Conservation (phyloP, 2,113 vertebrate genomes). For the Natator depressus region DNA sequence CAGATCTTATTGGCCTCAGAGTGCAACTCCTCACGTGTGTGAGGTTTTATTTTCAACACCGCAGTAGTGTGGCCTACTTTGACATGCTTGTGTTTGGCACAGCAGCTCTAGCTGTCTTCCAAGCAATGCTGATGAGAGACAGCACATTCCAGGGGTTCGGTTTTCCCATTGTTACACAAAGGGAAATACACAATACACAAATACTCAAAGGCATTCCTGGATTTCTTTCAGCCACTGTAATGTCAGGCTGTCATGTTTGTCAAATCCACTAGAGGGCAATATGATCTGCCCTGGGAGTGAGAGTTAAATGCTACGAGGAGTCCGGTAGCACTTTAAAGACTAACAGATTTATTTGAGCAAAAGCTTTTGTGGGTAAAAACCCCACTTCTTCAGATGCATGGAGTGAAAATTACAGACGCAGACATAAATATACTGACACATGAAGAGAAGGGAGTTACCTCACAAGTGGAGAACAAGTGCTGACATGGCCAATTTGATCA, state of each 20-base stretch:
- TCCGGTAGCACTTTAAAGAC: too few relatives aligned
- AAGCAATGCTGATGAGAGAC: not conserved
- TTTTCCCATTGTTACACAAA: not conserved
- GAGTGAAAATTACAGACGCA: too few relatives aligned
- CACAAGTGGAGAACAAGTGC: too few relatives aligned
- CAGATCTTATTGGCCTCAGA: fast-evolving
- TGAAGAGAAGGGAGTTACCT: too few relatives aligned
- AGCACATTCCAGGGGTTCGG: not conserved
- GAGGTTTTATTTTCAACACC: not conserved
- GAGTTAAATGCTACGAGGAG: fast-evolving
- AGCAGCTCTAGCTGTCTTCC: not conserved
- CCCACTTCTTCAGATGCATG: too few relatives aligned
- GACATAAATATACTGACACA: too few relatives aligned
- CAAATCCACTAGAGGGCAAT: slow-evolving; percentile 61
- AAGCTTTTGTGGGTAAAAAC: too few relatives aligned
- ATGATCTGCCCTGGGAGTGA: not conserved
- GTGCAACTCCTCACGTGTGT: fast-evolving
- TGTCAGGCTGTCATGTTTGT: not conserved
- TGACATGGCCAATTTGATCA: too few relatives aligned
- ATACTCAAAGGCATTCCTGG: not conserved
- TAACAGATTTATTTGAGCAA: too few relatives aligned
- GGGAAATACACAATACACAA: too few relatives aligned
- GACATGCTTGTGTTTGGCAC: not conserved
- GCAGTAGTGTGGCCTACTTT: not conserved
- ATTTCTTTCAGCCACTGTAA: not conserved